These are phyloP conservation scores for Urocynchramus pylzowi DNA, from an alignment of 2,113 vertebrate genomes.

Conservation along the genomic window DNA sequence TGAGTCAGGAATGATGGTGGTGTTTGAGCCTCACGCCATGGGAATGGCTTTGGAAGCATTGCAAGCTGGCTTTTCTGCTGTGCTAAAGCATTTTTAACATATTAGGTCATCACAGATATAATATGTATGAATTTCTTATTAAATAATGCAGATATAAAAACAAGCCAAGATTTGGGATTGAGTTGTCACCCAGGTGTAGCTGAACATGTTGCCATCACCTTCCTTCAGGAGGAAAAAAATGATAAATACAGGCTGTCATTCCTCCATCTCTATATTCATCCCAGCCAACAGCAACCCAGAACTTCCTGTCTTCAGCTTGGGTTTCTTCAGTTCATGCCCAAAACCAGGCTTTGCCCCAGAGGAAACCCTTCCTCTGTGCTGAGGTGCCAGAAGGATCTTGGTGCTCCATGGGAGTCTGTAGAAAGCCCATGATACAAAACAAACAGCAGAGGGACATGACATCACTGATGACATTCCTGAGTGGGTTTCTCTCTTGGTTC, in stretches of 20 bases:
- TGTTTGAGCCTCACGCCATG: neutral
- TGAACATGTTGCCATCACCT: neutral
- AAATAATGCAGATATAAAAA: neutral
- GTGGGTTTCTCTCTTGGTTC: neutral
- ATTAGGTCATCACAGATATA: neutral
- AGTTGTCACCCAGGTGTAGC: neutral
- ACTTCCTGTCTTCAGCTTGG: neutral
- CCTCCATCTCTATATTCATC: neutral
- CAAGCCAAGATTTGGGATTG: neutral
- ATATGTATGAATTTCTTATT: neutral
- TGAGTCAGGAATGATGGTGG: neutral
- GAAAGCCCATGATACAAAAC: neutral
- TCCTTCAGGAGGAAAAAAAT: neutral
- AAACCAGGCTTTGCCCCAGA: neutral
- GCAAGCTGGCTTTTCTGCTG: neutral
- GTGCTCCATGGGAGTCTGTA: neutral
- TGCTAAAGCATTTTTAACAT: neutral
- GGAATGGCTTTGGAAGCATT: neutral
- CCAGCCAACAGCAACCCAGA: neutral
- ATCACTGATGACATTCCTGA: neutral
- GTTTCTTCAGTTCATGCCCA: neutral
- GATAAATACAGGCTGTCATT: neutral
- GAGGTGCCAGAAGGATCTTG: neutral
- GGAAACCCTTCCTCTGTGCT: neutral
- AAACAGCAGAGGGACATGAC: no score